Percentiles rank a stretch among this genome's conserved stretches.
These are phyloP conservation scores for Hydrozoanthus tunicans DNA, from an alignment of 64 coral and sea anemone genomes.

Conservation along the genomic window DNA sequence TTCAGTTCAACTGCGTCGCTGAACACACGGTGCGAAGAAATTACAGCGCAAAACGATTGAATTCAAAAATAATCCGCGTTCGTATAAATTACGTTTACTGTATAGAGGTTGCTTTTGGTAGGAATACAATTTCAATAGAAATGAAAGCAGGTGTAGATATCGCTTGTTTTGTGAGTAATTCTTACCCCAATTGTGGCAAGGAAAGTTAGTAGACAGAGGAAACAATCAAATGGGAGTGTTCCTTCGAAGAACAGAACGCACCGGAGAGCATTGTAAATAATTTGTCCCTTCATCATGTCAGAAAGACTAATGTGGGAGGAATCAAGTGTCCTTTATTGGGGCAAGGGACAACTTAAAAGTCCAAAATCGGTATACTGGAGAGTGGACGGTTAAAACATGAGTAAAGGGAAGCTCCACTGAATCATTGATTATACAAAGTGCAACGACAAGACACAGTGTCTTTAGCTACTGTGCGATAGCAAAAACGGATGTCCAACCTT, in stretches of 20 bases:
- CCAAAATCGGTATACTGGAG: neutral
- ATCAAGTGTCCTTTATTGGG: neutral
- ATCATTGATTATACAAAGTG: neutral
- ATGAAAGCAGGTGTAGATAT: neutral
- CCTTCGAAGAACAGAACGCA: neutral
- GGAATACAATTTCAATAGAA: neutral
- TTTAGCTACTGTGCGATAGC: neutral
- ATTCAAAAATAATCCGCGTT: neutral
- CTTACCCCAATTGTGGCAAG: neutral
- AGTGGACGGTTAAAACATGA: neutral
- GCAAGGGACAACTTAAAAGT: neutral
- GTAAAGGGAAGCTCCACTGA: neutral
- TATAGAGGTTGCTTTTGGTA: neutral
- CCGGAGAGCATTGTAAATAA: neutral
- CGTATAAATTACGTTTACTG: neutral
- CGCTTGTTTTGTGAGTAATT: neutral
- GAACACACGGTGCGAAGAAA: neutral
- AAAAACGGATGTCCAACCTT: neutral
- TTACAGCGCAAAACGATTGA: constrained; percentile 5
- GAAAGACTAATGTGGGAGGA: neutral
- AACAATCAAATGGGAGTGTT: constrained; percentile 48
- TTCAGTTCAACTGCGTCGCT: neutral
- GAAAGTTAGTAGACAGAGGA: neutral
- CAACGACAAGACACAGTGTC: neutral
- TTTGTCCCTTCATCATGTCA: neutral